Evolutionary conservation across 2,797 vertebrate genomes (phyloP).

Genomic region (Betta splendens): DNA sequence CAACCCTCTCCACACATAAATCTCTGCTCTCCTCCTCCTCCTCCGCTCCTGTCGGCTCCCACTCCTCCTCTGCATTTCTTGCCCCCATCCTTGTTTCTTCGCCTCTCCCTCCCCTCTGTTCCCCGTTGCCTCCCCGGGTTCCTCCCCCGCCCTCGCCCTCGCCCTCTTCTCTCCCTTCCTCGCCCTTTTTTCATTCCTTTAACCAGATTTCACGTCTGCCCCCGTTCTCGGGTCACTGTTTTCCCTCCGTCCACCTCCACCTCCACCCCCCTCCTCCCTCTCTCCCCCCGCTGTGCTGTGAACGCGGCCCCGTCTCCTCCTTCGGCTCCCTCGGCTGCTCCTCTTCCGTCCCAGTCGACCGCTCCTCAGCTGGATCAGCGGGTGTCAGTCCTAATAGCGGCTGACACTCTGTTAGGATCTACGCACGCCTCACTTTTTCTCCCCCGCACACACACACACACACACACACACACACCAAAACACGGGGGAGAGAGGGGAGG

Average conservation of each 20-base stretch:
- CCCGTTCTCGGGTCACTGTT: background rate
- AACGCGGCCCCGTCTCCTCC: too few relatives aligned
- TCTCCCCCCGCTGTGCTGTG: too few relatives aligned
- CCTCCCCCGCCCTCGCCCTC: background rate
- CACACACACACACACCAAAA: conserved; percentile 3
- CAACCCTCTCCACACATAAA: conserved; percentile 64
- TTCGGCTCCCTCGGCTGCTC: too few relatives aligned
- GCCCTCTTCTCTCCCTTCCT: background rate
- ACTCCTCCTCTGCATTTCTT: conserved; percentile 34
- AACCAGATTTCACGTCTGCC: background rate
- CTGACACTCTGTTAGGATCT: conserved; percentile 47
- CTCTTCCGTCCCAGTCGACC: conserved; percentile 12
- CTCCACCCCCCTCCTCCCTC: background rate
- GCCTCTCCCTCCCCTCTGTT: background rate
- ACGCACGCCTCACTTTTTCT: conserved; percentile 35
- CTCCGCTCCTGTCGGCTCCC: conserved; percentile 28
- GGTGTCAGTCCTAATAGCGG: conserved; percentile 68
- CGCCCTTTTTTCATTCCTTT: background rate
- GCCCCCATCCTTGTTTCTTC: conserved; percentile 15
- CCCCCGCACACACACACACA: conserved; percentile 7
- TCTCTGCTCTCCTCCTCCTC: conserved; percentile 62
- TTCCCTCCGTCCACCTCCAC: too few relatives aligned
- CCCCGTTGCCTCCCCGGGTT: background rate
- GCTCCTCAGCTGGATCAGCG: conserved; percentile 56
- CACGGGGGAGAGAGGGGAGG: conserved; percentile 11